Evolutionary conservation across 2,797 vertebrate species (phyloP), one percentile per base, ranked within the genome.

Genomic region (Acipenser transmontanus): DNA sequence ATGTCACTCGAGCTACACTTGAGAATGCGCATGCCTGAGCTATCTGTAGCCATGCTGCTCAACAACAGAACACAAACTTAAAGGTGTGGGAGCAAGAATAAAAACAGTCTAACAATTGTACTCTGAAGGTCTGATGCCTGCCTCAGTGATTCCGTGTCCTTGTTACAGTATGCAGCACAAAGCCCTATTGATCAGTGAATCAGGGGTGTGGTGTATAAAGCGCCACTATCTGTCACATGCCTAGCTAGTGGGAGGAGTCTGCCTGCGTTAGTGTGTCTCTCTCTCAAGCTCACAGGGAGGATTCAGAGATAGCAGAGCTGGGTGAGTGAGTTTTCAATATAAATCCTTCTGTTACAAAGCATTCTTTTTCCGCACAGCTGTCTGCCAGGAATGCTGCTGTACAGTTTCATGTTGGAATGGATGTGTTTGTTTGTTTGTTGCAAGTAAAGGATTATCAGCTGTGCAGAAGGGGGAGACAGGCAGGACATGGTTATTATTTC

Each of bases 281-380:
- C 89, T 86, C 88, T 91, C 85, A 73, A 84, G 80, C 78, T 81
- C 81, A 84, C 80, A 80, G 75, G 79, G 61, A 80, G 84, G 84
- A 87, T 80, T 84, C 84, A 82, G 81, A 79, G 77, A 76, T 73
- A 80, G 76, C 70, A 76, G 73, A 68, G 67, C 72, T 77, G 76
- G 76, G 68, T 67, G 66, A 77, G 76, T 70, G 67, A 79, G 73
- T 77, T 73, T 17, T 48, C 12, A 11, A 7, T 69, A 17, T 63
- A 47, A 60, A 52, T 57, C 9, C 17, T 12, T 57, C 49, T 47
- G 61, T 13, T 47, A 48, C 60, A 10, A 7, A 66, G 76, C 66
- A 6, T 11, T 48, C 20, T 51, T 47, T 70, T 17, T 50, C 8
- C 51, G 56, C 17, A 2, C 50, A 50, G 69, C 72, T 71, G 82